Evolutionary conservation across 2,888 invertebrate species (phyloP).

Genomic region (Ctena decussata): DNA sequence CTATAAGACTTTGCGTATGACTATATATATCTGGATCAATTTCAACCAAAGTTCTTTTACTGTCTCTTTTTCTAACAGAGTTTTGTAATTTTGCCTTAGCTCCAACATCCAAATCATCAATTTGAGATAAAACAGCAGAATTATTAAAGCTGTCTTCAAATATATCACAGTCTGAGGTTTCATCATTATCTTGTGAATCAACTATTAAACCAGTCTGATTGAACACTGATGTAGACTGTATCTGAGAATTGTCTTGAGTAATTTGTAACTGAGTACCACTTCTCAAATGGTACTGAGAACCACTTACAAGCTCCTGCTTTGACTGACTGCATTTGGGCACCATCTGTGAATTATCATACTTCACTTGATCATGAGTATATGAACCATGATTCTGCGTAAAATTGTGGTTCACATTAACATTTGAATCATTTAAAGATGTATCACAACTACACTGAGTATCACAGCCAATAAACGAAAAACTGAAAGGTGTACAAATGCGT

Average conservation of each 20-base stretch:
- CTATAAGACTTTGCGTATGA: slow-evolving; percentile 43
- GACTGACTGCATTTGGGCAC: neutral
- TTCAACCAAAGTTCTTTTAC: neutral
- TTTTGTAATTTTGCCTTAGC: neutral
- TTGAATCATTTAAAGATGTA: neutral
- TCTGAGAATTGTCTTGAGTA: slow-evolving; percentile 9
- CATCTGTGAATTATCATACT: neutral
- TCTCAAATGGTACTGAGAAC: neutral
- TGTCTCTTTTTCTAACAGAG: neutral
- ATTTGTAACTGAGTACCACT: neutral
- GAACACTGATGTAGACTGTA: slow-evolving; percentile 26
- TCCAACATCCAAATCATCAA: neutral
- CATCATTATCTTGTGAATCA: slow-evolving; percentile 35
- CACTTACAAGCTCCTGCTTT: neutral
- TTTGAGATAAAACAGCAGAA: neutral
- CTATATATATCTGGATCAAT: slow-evolving; percentile 21
- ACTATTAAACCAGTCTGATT: slow-evolving; percentile 61
- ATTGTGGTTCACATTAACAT: neutral
- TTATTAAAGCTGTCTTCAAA: slow-evolving; percentile 54
- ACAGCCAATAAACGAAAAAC: slow-evolving; percentile 46
- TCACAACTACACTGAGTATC: slow-evolving; percentile 24
- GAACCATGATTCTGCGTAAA: too few relatives aligned
- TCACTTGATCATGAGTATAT: too few relatives aligned
- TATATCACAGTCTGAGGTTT: slow-evolving; percentile 49
- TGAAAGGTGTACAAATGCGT: slow-evolving; percentile 15